Conservation (phyloP, 2,113 vertebrate species). For the Anolis carolinensis region DNA sequence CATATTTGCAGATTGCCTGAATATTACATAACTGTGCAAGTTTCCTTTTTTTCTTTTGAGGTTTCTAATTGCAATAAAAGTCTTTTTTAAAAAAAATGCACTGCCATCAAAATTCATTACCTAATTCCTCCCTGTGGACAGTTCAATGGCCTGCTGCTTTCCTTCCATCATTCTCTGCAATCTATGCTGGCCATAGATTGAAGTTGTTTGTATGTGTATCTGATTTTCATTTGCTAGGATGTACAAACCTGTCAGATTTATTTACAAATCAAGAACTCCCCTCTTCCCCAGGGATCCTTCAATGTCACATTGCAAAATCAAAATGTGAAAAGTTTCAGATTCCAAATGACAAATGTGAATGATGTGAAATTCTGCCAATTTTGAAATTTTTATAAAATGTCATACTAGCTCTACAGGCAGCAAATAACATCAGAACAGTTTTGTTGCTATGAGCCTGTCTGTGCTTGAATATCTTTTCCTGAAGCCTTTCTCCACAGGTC, state of each 20-base stretch:
- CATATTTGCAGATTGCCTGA: constrained; percentile 61
- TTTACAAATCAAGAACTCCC: neutral
- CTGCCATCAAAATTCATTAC: constrained; percentile 68
- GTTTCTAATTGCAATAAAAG: constrained; percentile 62
- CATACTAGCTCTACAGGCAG: neutral
- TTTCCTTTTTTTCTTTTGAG: constrained; percentile 57
- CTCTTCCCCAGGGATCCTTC: neutral
- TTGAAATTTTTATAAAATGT: neutral
- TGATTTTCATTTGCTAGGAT: neutral
- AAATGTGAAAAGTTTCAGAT: constrained; percentile 1
- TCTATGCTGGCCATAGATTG: constrained; percentile 1
- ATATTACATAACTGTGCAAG: constrained; percentile 40
- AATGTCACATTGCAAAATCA: neutral
- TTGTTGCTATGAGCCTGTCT: too few species aligned
- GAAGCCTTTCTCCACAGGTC: neutral
- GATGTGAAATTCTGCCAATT: neutral
- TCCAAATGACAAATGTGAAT: neutral
- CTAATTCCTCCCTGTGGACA: constrained; percentile 66
- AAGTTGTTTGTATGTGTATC: neutral
- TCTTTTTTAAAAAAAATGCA: constrained; percentile 64
- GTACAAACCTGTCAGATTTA: neutral
- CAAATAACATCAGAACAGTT: neutral
- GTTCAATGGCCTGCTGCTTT: constrained; percentile 64
- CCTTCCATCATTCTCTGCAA: constrained; percentile 64
- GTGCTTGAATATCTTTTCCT: neutral